Base-by-base conservation (phyloP, 2,113 vertebrate species). In the Oreotrochilus melanogaster region DNA sequence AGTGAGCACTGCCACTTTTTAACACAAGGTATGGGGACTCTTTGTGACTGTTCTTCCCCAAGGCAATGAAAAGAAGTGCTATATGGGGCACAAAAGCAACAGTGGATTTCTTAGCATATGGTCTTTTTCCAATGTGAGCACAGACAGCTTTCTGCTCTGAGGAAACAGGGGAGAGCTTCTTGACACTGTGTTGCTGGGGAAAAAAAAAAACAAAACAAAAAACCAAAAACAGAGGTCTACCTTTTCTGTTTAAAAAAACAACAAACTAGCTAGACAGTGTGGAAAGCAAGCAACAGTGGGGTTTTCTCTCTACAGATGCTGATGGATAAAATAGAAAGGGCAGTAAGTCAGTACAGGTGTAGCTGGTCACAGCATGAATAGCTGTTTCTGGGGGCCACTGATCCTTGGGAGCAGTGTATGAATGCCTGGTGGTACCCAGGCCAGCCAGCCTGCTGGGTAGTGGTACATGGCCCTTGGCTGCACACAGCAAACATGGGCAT, bases 31-130 rank as follows among this genome's bases (percentile, higher is more conserved):
- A 89, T 84, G 61, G 69, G 69, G 12, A 95, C 47, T 81, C 56
- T 88, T 91, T 67, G 60, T 95, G 95, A 89, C 90, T 95, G 72
- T 72, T 79, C 5, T 86, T 97, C 94, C 84, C 84, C 76, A 58
- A 81, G 69, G 88, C 62, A 87, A 84, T 66, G 86, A 93, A 67
- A 58, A 86, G 54, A 88, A 96, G 92, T 78, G 65, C 88, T 96
- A 42, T 56, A 73, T 42, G 65, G 83, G 78, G 39, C 81, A 86
- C 78, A 82, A 88, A 97, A 94, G 54, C 54, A 95, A 48, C 47
- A 64, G 70, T 78, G 69, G 31, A 78, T 94, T 94, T 97, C 89
- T 75, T 76, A 91, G 35, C 51, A 76, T 91, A 74, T 62, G 81
- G 75, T 89, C 61, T 67, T 92, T 92, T 82, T 85, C 51, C 58